Base-by-base conservation (phyloP, 53 echinoderm and acorn worm genomes). In the Paelopatides confundens region DNA sequence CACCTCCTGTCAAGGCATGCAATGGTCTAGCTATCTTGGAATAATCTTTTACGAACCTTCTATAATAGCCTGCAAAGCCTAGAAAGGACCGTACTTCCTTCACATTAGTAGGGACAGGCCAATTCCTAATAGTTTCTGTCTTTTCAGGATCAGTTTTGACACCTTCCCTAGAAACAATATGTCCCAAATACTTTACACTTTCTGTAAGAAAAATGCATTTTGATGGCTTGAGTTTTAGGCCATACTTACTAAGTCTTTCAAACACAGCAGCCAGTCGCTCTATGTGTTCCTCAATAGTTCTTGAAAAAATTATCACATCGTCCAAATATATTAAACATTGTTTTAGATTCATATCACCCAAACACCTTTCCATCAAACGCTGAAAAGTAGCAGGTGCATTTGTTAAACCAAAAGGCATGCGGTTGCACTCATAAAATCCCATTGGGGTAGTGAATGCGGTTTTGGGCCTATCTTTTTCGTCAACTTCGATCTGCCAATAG, bases 11-110 rank as follows among this genome's bases (percentile, higher is more conserved):
- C 5, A 93, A 78, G 9, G 47, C 86, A 71, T 86, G 58, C 14
- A 94, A 63, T 15, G 94, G 94, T 13, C 23, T 63, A 0, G 86
- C 94, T 33, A 89, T 86, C 24, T 94, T 85, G 9, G 94, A 77
- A 27, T 85, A 62, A 23, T 49, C 77, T 8, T 88, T 77, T 18
- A 93, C 47, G 32, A 93, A 91, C 23, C 77, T 79, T 40, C 62
- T 62, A 38, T 82, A 82, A 32, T 82, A 82, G 10, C 83, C 83
- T 14, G 83, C 71, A 18, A 29, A 86, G 13, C 87, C 52, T 50
- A 86, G 33, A 51, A 86, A 71, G 29, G 87, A 69, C 11, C 87
- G 48, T 3, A 86, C 27, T 27, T 86, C 71, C 28, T 69, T 71
- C 1, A 71, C 35, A 11, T 86, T 86, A 5, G 71, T 86, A 54